Conservation (phyloP, 2,888 invertebrate genomes). For the Melipona beecheii region DNA sequence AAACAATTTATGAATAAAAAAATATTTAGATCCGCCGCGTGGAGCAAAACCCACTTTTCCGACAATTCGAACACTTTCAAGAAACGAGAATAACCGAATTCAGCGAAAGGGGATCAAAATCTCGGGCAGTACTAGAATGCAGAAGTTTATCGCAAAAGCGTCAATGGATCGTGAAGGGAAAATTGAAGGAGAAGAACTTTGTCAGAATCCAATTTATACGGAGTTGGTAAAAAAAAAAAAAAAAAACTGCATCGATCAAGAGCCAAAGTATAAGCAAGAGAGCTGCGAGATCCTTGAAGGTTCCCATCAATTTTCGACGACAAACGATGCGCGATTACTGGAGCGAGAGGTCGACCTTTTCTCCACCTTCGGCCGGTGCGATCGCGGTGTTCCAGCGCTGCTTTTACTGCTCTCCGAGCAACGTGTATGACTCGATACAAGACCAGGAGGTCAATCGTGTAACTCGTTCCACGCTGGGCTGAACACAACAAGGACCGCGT, state of each 20-base stretch:
- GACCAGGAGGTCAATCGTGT: constrained; percentile 65
- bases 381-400: constrained; percentile 48
- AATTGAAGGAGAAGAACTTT: no score
- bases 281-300: constrained; percentile 37
- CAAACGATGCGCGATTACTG: constrained; percentile 77
- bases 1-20: no score
- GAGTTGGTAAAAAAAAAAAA: neutral
- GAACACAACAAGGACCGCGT: constrained; percentile 69
- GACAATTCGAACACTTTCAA: no score
- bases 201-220: neutral
- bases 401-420: constrained; percentile 64
- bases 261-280: neutral
- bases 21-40: no score
- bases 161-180: no score
- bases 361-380: constrained; percentile 58
- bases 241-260: neutral
- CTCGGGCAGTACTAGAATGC: no score
- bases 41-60: no score
- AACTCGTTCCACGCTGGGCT: constrained; percentile 72
- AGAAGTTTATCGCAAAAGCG: no score
- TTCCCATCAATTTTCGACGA: constrained; percentile 62
- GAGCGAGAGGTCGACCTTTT: constrained; percentile 77
- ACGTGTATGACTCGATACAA: constrained; percentile 63
- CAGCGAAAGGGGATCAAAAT: no score
- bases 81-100: no score